phyloP scores from a whole-genome alignment of 2,797 vertebrate species.

The Bothrops alternatus region DNA sequence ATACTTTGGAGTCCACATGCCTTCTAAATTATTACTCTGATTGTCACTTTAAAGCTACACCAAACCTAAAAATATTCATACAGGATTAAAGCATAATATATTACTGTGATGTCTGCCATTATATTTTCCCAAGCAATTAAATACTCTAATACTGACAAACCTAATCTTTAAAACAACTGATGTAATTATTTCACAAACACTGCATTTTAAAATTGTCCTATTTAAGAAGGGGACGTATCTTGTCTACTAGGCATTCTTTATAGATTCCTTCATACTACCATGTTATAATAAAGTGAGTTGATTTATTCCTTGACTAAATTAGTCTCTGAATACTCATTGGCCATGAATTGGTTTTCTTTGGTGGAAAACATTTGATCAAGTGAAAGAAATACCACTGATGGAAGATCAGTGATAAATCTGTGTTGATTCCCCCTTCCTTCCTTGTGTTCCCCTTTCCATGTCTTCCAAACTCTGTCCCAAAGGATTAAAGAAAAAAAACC shows the following conservation, averaged over 20 bases:
- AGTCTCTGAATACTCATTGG: neutral
- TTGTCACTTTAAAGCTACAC: neutral
- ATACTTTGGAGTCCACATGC: neutral
- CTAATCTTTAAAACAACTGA: neutral
- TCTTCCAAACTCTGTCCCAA: too few relatives aligned
- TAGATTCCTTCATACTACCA: neutral
- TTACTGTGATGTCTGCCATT: neutral
- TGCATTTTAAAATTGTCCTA: neutral
- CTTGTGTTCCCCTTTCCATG: too few relatives aligned
- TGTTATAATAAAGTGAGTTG: neutral
- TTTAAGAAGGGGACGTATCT: neutral
- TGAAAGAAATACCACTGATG: neutral
- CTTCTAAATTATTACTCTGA: neutral
- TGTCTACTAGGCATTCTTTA: neutral
- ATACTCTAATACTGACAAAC: constrained; percentile 8
- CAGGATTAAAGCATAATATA: constrained; percentile 10
- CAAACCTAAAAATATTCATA: constrained; percentile 1
- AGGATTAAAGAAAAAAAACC: too few relatives aligned
- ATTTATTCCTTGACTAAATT: constrained; percentile 19
- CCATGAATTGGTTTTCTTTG: neutral
- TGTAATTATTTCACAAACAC: constrained; percentile 2
- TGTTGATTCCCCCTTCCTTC: too few relatives aligned
- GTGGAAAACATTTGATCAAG: neutral
- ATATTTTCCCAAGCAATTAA: neutral
- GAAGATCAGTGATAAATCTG: too few relatives aligned